These are phyloP conservation scores for Saimiri boliviensis DNA, from an alignment of 2,113 vertebrate species.

Conservation along the genomic window DNA sequence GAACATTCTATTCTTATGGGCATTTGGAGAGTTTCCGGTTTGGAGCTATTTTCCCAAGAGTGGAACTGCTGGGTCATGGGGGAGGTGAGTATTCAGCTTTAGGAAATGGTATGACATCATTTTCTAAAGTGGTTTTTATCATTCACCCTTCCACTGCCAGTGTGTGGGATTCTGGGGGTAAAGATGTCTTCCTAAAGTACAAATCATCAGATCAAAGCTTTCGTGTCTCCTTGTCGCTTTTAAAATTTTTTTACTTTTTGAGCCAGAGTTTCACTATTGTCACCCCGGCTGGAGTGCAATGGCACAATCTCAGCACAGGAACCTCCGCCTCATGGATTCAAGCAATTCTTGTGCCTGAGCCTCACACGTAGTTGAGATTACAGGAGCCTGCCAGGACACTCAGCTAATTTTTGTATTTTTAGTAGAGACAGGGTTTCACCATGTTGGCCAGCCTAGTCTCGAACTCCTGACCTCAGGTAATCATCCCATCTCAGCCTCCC, in stretches of 20 bases:
- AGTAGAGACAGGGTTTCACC: background rate
- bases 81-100: background rate
- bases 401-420: background rate
- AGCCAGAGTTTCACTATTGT: background rate
- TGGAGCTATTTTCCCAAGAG: background rate
- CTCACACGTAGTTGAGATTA: background rate
- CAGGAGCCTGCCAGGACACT: background rate
- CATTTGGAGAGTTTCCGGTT: background rate
- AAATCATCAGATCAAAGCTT: background rate
- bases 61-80: too few relatives aligned
- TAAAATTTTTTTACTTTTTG: background rate
- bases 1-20: background rate
- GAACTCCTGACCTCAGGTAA: too few relatives aligned
- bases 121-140: background rate
- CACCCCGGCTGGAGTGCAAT: background rate
- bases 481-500: too few relatives aligned
- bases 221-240: background rate
- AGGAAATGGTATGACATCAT: background rate
- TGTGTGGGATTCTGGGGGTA: background rate
- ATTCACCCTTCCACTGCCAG: background rate
- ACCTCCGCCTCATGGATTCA: background rate
- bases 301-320: background rate
- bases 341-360: background rate
- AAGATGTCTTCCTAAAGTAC: background rate
- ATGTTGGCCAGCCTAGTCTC: background rate